Percentiles rank a stretch among this genome's conserved stretches.
These are phyloP conservation scores for Lepidurus apus DNA, from an alignment of 1,140 invertebrate species.

Conservation along the genomic window DNA sequence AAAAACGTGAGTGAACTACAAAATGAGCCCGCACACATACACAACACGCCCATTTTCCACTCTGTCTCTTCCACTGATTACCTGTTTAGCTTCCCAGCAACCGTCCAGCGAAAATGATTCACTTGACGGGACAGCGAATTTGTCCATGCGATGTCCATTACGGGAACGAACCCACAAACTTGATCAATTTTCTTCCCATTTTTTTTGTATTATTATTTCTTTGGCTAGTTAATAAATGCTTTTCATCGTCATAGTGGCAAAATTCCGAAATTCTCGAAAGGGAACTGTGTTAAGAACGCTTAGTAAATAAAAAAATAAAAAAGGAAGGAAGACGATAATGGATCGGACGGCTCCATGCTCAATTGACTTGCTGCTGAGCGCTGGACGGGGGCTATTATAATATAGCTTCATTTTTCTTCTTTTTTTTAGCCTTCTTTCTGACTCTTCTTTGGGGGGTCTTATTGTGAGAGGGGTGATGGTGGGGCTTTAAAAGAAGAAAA, in stretches of 20 bases:
- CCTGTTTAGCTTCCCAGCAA: constrained; percentile 9
- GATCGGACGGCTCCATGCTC: constrained; percentile 20
- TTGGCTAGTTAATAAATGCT: not conserved
- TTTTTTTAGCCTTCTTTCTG: not conserved
- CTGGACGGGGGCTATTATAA: constrained; percentile 6
- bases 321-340: constrained; percentile 15
- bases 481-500: not conserved
- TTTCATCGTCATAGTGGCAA: not conserved
- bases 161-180: not conserved
- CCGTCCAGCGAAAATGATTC: constrained; percentile 11
- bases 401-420: constrained; percentile 14
- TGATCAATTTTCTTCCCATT: no score
- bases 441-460: no score
- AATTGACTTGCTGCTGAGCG: constrained; percentile 18
- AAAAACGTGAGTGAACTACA: not conserved
- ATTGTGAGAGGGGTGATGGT: no score
- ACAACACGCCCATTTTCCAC: not conserved
- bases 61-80: constrained; percentile 6
- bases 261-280: not conserved
- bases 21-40: not conserved
- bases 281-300: not conserved
- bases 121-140: constrained; percentile 11
- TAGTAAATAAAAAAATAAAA: not conserved
- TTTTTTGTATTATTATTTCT: not conserved
- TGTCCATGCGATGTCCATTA: not conserved